Evolutionary conservation across 2,113 vertebrate species (phyloP).

Genomic region (Oreochromis aureus): DNA sequence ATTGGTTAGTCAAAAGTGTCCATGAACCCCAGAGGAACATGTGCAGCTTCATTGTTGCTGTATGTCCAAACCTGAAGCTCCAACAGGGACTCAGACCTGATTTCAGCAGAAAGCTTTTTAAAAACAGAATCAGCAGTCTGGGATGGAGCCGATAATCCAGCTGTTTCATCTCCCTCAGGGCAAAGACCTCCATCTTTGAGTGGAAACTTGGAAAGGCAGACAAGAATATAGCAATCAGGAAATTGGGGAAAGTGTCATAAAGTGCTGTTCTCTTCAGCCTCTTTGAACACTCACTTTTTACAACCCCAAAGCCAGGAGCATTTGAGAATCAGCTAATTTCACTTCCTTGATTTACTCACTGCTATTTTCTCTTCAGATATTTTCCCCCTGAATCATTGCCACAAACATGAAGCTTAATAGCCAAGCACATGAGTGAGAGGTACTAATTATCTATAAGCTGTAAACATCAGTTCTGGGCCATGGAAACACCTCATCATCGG

Average conservation of each 20-base stretch:
- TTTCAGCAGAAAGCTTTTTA: not conserved
- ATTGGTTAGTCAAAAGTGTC: not conserved
- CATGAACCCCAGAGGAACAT: not conserved
- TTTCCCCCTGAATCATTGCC: conserved; percentile 43
- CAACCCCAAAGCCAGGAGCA: not conserved
- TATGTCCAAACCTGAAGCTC: not conserved
- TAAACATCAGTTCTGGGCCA: conserved; percentile 4
- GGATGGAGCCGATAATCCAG: not conserved
- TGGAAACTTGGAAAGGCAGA: not conserved
- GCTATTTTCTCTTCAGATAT: conserved; percentile 8
- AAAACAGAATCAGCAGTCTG: not conserved
- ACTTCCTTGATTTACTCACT: not conserved
- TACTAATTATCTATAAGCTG: conserved; percentile 5
- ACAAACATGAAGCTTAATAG: conserved; percentile 9
- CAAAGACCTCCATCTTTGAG: not conserved
- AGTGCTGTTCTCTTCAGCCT: not conserved
- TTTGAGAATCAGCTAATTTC: not conserved
- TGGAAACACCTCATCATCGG: conserved; percentile 20
- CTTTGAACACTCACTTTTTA: not conserved
- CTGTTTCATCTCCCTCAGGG: not conserved
- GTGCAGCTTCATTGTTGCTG: not conserved
- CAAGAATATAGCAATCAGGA: not conserved
- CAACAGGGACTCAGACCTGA: not conserved
- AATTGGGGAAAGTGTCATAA: not conserved
- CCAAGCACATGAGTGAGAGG: not conserved